phyloP scores from a whole-genome alignment of 2,797 vertebrate species.

The Chiloscyllium punctatum region DNA sequence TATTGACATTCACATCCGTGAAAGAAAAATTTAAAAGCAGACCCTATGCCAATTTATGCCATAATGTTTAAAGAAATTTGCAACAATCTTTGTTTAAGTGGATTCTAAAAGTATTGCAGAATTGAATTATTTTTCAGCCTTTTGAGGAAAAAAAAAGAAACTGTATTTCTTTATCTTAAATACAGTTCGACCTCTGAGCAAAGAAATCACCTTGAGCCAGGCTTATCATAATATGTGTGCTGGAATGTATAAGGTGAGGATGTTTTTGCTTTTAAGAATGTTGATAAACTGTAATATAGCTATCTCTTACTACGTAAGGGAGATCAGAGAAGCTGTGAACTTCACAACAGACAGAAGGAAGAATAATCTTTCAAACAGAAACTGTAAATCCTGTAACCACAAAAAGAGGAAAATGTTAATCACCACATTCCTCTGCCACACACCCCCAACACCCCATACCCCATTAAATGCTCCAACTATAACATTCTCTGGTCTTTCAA shows the following conservation, averaged over 20 bases:
- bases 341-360: neutral
- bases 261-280: neutral
- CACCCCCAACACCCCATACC: neutral
- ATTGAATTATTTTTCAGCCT: slow-evolving; percentile 21
- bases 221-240: slow-evolving; percentile 99
- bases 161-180: neutral
- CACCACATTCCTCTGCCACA: neutral
- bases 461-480: neutral
- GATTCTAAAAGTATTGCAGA: neutral
- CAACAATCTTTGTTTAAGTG: neutral
- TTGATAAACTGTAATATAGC: neutral
- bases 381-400: neutral
- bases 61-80: neutral
- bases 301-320: neutral
- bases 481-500: neutral
- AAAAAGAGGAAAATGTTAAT: neutral
- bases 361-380: neutral
- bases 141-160: neutral
- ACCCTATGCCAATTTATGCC: neutral
- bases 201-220: slow-evolving; percentile 97
- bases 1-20: neutral
- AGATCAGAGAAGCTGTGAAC: neutral
- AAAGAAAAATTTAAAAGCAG: neutral
- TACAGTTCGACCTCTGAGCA: slow-evolving; percentile 86
- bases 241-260: slow-evolving; percentile 93